phyloP scores from a whole-genome alignment of 2,113 vertebrate species.

The Rhegmatorhina hoffmannsi region DNA sequence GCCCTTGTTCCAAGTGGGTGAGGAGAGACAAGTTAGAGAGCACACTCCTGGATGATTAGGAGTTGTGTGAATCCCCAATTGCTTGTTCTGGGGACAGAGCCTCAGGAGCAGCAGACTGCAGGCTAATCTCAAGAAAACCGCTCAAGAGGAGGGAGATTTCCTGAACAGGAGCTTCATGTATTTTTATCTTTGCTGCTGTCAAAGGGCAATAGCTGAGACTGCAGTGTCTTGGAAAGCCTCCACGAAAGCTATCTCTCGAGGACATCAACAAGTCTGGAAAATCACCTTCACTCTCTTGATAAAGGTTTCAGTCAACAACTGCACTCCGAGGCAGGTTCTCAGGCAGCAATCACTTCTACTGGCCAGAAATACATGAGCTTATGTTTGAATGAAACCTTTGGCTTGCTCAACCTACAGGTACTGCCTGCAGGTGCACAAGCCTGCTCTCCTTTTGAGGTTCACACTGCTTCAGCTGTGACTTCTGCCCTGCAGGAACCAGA shows the following conservation, averaged over 20 bases:
- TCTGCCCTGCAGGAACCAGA: neutral
- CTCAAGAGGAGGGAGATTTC: neutral
- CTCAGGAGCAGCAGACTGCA: neutral
- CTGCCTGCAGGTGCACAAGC: neutral
- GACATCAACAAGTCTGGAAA: neutral
- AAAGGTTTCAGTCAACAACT: conserved; percentile 23
- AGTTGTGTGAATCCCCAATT: neutral
- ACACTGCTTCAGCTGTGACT: neutral
- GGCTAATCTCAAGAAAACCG: neutral
- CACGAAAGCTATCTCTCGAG: neutral
- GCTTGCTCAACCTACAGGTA: neutral
- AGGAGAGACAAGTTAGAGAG: neutral
- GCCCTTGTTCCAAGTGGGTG: neutral
- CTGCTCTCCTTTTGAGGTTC: neutral
- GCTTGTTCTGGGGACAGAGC: neutral
- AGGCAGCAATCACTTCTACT: neutral
- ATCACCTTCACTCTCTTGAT: conserved; percentile 62
- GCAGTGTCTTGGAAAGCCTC: conserved; percentile 7
- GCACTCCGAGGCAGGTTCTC: neutral
- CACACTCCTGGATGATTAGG: neutral
- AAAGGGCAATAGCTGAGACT: conserved; percentile 54
- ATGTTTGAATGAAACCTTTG: neutral
- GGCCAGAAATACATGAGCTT: neutral
- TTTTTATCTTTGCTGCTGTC: conserved; percentile 54
- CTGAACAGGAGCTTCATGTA: neutral